phyloP scores from a whole-genome alignment of 1,140 invertebrate genomes.

The Brachionus sp. region DNA sequence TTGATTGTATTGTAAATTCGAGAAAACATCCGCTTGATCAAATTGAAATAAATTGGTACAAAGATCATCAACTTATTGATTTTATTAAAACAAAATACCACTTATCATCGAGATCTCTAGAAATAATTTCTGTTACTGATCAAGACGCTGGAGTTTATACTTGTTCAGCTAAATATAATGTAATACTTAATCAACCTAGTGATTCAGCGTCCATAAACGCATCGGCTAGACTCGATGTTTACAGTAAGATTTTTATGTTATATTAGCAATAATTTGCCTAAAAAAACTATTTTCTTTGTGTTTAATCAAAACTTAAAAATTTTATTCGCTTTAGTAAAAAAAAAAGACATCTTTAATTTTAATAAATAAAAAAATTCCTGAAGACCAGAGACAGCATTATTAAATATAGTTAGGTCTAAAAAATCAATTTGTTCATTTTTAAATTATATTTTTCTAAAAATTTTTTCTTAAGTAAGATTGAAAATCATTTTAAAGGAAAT shows the following conservation, averaged over 20 bases:
- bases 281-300: background rate
- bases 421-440: too few species aligned
- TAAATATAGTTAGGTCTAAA: too few species aligned
- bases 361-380: too few species aligned
- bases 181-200: background rate
- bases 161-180: constrained; percentile 19
- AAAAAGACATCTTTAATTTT: too few species aligned
- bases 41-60: constrained; percentile 45
- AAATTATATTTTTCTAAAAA: too few species aligned
- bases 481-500: too few species aligned
- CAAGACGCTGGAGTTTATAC: constrained; percentile 40
- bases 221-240: constrained; percentile 37
- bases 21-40: constrained; percentile 32
- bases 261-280: background rate
- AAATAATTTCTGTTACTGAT: constrained; percentile 45
- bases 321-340: too few species aligned
- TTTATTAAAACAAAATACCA: constrained; percentile 44
- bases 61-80: constrained; percentile 29
- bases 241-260: background rate
- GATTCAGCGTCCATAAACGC: constrained; percentile 6
- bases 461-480: too few species aligned
- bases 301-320: too few species aligned
- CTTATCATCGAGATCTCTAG: constrained; percentile 34
- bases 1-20: constrained; percentile 43
- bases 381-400: too few species aligned